Conservation (phyloP, 2,888 invertebrate species). For the Mantis religiosa region DNA sequence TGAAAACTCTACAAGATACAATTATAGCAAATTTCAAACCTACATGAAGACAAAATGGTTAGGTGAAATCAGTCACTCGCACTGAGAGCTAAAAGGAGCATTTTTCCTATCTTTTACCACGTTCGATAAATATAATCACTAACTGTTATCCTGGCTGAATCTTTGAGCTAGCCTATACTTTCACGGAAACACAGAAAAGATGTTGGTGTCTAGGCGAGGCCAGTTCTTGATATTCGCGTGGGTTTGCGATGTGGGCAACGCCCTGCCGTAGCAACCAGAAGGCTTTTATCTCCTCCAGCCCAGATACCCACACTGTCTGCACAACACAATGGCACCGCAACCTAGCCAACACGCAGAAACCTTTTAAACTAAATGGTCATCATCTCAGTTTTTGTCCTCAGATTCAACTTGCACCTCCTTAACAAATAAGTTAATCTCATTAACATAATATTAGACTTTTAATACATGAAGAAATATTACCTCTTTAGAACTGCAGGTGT, state of each 20-base stretch:
- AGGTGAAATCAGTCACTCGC: too few relatives aligned
- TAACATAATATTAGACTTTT: background rate
- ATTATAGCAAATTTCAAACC: too few relatives aligned
- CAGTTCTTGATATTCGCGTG: background rate
- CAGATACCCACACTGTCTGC: background rate
- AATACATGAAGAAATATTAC: background rate
- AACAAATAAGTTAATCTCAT: background rate
- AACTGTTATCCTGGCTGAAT: background rate
- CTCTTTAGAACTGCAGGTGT: background rate
- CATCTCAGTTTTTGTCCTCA: too few relatives aligned
- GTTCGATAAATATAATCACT: too few relatives aligned
- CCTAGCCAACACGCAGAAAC: background rate
- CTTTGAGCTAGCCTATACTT: background rate
- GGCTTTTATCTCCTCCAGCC: background rate
- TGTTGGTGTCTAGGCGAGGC: background rate
- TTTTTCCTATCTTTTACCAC: too few relatives aligned
- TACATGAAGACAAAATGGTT: too few relatives aligned
- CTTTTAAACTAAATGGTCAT: background rate
- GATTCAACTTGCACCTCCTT: background rate
- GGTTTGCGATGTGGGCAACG: background rate
- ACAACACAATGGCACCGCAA: background rate
- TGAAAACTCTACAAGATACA: too few relatives aligned
- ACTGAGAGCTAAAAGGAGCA: too few relatives aligned
- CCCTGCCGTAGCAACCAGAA: background rate
- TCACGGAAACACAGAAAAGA: background rate